These are phyloP conservation scores for Cerastis leucographa DNA, from an alignment of 2,888 invertebrate species.

Conservation along the genomic window DNA sequence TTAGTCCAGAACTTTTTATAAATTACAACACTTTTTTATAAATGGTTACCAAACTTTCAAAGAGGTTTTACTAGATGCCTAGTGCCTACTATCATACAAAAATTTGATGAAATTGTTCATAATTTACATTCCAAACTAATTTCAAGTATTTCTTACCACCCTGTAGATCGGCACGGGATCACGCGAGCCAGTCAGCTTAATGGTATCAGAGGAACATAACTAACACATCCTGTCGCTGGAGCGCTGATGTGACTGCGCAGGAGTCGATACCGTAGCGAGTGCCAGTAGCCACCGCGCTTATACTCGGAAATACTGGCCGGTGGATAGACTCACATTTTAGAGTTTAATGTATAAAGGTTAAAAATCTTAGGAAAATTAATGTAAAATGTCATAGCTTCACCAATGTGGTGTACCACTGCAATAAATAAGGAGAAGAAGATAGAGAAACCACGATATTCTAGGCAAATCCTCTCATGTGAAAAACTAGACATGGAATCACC, in stretches of 20 bases:
- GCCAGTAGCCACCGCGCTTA: constrained; percentile 45
- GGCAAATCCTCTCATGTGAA: too few species aligned
- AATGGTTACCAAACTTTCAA: background rate
- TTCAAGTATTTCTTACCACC: constrained; percentile 41
- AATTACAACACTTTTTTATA: background rate
- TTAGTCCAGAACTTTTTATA: background rate
- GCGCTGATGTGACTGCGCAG: constrained; percentile 60
- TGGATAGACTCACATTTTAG: constrained; percentile 3
- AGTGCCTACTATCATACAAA: background rate
- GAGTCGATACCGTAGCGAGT: constrained; percentile 42
- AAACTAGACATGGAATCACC: too few species aligned
- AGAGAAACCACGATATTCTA: too few species aligned
- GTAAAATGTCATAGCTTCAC: too few species aligned
- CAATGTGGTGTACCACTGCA: too few species aligned
- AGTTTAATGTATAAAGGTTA: background rate
- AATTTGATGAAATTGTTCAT: background rate
- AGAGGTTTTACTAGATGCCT: background rate
- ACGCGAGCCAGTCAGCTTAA: constrained; percentile 79
- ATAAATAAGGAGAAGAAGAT: too few species aligned
- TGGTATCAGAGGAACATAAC: constrained; percentile 78
- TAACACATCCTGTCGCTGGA: constrained; percentile 80
- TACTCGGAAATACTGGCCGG: background rate
- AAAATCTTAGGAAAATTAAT: too few species aligned
- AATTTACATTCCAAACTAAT: background rate
- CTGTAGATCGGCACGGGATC: constrained; percentile 71